These are phyloP conservation scores for Pristis pectinata DNA, from an alignment of 2,797 vertebrate species.

Conservation along the genomic window DNA sequence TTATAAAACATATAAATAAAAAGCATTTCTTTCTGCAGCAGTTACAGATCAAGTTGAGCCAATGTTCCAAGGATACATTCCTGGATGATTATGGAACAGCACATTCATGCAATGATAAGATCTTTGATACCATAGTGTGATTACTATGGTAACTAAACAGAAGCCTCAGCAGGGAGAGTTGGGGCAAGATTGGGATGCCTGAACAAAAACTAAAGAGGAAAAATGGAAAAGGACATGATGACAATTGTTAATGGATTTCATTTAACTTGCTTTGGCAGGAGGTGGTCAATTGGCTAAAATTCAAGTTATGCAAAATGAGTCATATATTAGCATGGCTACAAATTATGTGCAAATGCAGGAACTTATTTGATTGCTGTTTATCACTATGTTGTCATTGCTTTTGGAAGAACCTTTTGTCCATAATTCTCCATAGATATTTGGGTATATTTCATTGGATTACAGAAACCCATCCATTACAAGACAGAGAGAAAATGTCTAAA, in stretches of 20 bases:
- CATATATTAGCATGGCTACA: neutral
- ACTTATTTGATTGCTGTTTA: neutral
- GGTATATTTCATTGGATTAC: no score
- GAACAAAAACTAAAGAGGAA: neutral
- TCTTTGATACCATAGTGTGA: neutral
- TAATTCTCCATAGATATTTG: neutral
- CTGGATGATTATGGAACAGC: neutral
- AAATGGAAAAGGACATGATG: neutral
- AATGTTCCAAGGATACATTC: neutral
- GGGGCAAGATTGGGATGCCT: neutral
- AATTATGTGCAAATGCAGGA: neutral
- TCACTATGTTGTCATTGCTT: neutral
- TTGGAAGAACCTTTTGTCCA: neutral
- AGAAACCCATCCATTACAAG: no score
- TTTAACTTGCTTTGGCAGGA: neutral
- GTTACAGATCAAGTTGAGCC: neutral
- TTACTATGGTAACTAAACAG: neutral
- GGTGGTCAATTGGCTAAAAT: neutral
- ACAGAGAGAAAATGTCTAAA: no score
- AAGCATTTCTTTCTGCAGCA: neutral
- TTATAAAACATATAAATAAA: neutral
- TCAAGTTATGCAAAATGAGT: neutral
- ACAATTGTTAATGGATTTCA: neutral
- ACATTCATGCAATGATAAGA: neutral
- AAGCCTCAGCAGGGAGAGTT: neutral